Evolutionary conservation across 2,797 vertebrate species (phyloP).

Genomic region (Hipposideros larvatus): DNA sequence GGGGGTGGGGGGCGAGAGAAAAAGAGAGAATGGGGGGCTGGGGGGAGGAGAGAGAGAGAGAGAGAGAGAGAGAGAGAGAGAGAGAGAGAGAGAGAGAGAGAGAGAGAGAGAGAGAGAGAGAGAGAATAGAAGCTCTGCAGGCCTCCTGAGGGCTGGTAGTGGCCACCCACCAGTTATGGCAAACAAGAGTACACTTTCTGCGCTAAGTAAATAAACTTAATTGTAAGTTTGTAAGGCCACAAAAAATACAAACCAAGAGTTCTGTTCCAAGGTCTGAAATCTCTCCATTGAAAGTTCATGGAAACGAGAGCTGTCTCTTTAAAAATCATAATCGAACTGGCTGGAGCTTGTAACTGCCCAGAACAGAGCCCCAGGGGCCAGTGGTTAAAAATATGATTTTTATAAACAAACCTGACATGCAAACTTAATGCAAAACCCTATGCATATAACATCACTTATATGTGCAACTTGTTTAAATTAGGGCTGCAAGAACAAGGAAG

Average conservation of each 20-base stretch:
- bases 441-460: slow-evolving; percentile 84
- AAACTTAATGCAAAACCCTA: slow-evolving; percentile 87
- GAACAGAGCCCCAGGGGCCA: slow-evolving; percentile 85
- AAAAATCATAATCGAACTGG: slow-evolving; percentile 80
- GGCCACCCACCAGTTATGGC: slow-evolving; percentile 75
- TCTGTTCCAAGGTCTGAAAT: slow-evolving; percentile 76
- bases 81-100: neutral
- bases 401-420: slow-evolving; percentile 89
- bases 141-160: slow-evolving; percentile 47
- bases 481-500: slow-evolving; percentile 82
- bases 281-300: slow-evolving; percentile 69
- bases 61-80: neutral
- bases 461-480: slow-evolving; percentile 87
- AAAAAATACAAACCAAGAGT: slow-evolving; percentile 81
- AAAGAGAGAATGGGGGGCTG: neutral
- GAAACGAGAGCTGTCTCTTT: slow-evolving; percentile 86
- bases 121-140: slow-evolving; percentile 40
- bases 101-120: neutral
- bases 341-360: slow-evolving; percentile 79
- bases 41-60: no score
- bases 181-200: slow-evolving; percentile 81
- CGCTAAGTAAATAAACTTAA: slow-evolving; percentile 86
- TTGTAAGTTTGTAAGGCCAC: slow-evolving; percentile 80
- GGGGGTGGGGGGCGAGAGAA: neutral
- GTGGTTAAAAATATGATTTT: slow-evolving; percentile 88